A percentile compares a stretch with the other conserved stretches of the same genome.
phyloP scores from a whole-genome alignment of 2,797 vertebrate species.

The Heteromormyrus szaboi region DNA sequence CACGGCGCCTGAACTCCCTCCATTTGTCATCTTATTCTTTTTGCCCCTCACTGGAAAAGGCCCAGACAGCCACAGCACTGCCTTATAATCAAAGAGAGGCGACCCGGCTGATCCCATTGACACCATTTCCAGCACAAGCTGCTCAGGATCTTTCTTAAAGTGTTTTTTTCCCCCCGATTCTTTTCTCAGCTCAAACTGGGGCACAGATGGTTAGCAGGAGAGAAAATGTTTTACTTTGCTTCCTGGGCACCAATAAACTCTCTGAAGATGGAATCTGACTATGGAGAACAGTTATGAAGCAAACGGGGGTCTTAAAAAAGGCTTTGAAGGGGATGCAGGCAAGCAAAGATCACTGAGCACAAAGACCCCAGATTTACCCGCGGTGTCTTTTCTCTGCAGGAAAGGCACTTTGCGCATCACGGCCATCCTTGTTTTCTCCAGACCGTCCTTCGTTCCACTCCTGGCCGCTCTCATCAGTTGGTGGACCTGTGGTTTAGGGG shows the following conservation, averaged over 20 bases:
- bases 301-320: neutral
- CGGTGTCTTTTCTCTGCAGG: constrained; percentile 77
- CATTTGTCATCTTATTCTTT: neutral
- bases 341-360: neutral
- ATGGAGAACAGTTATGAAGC: neutral
- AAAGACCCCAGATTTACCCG: constrained; percentile 56
- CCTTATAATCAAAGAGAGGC: constrained; percentile 24
- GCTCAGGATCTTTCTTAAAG: constrained; percentile 30
- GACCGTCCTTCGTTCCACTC: constrained; percentile 86
- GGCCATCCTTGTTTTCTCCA: constrained; percentile 88
- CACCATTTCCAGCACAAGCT: constrained; percentile 35
- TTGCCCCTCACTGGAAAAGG: constrained; percentile 21
- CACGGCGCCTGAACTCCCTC: constrained; percentile 22
- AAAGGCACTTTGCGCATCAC: constrained; percentile 88
- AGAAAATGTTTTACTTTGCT: neutral
- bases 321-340: neutral
- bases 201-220: neutral
- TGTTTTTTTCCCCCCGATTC: constrained; percentile 25
- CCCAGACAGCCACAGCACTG: constrained; percentile 16
- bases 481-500: constrained; percentile 69
- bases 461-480: constrained; percentile 92
- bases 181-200: constrained; percentile 36
- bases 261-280: neutral
- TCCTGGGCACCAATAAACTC: neutral
- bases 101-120: constrained; percentile 22